Evolutionary conservation across 2,888 invertebrate genomes (phyloP).

Genomic region (Coleophora flavipennella): DNA sequence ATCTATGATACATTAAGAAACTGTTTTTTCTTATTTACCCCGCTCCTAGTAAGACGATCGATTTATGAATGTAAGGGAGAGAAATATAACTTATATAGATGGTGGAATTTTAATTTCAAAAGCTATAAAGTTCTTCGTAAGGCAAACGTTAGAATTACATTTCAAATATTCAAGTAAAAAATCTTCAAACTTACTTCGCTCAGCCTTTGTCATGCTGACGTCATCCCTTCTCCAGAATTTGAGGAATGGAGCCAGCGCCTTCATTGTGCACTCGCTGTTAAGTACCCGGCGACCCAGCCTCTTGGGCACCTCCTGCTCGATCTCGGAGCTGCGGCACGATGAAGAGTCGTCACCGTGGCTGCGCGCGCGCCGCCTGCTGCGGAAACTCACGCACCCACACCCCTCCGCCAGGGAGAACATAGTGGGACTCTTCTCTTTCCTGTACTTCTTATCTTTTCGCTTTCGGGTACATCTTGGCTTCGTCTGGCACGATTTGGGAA

Average conservation of each 20-base stretch:
- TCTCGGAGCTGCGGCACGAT: constrained; percentile 64
- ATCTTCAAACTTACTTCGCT: constrained; percentile 77
- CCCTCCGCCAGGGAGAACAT: constrained; percentile 67
- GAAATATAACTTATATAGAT: no score
- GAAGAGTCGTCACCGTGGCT: constrained; percentile 60
- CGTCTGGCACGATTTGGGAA: constrained; percentile 57
- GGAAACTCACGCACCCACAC: constrained; percentile 62
- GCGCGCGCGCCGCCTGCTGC: constrained; percentile 48
- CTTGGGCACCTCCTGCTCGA: constrained; percentile 63
- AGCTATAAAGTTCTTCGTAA: no score
- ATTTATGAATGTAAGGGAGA: no score
- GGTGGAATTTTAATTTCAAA: no score
- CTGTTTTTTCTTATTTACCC: no score
- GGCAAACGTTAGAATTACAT: no score
- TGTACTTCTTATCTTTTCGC: constrained; percentile 62
- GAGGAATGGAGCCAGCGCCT: constrained; percentile 75
- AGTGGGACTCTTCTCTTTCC: constrained; percentile 58
- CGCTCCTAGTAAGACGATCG: no score
- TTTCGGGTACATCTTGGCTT: constrained; percentile 60
- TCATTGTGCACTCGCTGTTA: constrained; percentile 63
- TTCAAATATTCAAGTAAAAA: no score
- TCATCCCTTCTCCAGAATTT: constrained; percentile 79
- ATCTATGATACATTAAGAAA: no score
- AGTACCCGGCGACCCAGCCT: constrained; percentile 45
- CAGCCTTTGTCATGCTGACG: constrained; percentile 83